These are phyloP conservation scores for Drosophila athabasca DNA, from an alignment of 1,140 invertebrate genomes.

Conservation along the genomic window DNA sequence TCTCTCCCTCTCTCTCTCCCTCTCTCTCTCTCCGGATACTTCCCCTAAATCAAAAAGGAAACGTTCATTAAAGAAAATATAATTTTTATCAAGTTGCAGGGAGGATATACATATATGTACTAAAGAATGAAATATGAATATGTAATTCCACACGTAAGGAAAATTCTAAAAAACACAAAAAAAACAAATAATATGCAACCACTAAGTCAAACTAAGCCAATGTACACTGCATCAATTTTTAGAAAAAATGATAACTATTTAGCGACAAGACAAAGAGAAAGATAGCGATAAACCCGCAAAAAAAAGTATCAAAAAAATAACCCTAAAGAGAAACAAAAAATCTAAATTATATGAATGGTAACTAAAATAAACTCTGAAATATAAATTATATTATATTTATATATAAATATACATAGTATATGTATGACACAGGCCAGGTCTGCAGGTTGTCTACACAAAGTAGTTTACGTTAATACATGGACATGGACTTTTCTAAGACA, in stretches of 20 bases:
- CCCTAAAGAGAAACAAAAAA: slow-evolving; percentile 16
- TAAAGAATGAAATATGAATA: not conserved
- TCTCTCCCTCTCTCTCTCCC: slow-evolving; percentile 19
- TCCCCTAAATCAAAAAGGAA: not conserved
- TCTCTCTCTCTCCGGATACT: slow-evolving; percentile 6
- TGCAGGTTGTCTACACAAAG: too few species aligned
- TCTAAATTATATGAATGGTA: slow-evolving; percentile 40
- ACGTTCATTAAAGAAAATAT: slow-evolving; percentile 16
- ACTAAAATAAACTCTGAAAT: slow-evolving; percentile 29
- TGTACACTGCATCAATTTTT: slow-evolving; percentile 52
- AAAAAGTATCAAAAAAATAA: not conserved
- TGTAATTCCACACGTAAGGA: not conserved
- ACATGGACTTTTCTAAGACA: too few species aligned
- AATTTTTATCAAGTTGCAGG: slow-evolving; percentile 13
- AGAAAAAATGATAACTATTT: slow-evolving; percentile 39
- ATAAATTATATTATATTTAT: slow-evolving; percentile 13
- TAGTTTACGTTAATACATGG: too few species aligned
- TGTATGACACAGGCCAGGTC: not conserved
- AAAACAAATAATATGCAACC: slow-evolving; percentile 21
- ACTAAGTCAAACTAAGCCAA: slow-evolving; percentile 51
- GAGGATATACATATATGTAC: slow-evolving; percentile 2
- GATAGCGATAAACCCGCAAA: too few species aligned
- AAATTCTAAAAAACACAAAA: not conserved
- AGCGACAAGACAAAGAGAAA: not conserved
- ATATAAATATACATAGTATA: slow-evolving; percentile 16